Base-by-base conservation (phyloP, 2,888 invertebrate genomes). In the Digitonthophagus gazella region DNA sequence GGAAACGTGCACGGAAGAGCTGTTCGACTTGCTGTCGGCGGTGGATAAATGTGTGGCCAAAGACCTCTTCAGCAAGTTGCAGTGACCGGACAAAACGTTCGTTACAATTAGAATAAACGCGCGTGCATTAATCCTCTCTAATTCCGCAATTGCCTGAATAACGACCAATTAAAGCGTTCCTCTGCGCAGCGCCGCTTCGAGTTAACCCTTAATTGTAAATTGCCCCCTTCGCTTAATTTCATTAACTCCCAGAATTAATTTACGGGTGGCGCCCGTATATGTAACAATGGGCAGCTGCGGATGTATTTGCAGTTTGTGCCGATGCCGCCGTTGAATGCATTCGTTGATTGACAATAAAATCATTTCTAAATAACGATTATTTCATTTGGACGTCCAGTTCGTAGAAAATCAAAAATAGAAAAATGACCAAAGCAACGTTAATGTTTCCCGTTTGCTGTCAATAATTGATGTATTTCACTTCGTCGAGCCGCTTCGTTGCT, bases 1-100 rank as follows among this genome's bases (percentile, higher is more conserved):
- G 0, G 98, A 98, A 84, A 94, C 90, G 3, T 98, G 98, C 79
- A 85, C 89, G 66, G 96, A 98, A 82, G 98, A 98, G 83, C 86
- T 98, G 19, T 87, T 95, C 74, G 97, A 98, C 84, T 95, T 93
- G 78, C 83, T 98, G 22, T 92, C 94, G 79, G 93, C 95, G 75
- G 87, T 98, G 11, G 98, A 98, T 83, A 92, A 95, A 78, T 98
- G 98, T 79, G 97, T 93, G 69, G 86, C 90, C 61, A 90, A 92
- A 80, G 88, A 88, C 75, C 85, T 93, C 15, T 93, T 90, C 80
- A 85, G 86, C 71, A 88, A 89, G 79, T 84, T 93, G 74, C 93
- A 93, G 85, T 93, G 88, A 87, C 78, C 68, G n/a, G 16, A 58
- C 58, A 58, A 58, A 16, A n/a, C 14, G 57, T 15, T 57, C 16